Conservation (phyloP, 2,797 vertebrate species). For the Anguilla obscura region DNA sequence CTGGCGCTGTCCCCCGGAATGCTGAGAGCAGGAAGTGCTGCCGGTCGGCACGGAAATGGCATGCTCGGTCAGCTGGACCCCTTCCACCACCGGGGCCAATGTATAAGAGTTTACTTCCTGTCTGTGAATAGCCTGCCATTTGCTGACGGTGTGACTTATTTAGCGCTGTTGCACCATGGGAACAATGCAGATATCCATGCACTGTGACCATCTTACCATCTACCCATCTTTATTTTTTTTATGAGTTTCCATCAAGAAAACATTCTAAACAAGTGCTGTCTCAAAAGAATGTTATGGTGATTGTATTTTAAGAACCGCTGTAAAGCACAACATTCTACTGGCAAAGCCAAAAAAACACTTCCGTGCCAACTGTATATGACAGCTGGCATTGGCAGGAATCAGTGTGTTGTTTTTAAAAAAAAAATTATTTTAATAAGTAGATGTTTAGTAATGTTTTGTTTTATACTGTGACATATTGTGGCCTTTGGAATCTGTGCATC, state of each 20-base stretch:
- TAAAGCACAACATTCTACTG: not conserved
- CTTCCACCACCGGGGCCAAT: not conserved
- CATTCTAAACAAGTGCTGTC: not conserved
- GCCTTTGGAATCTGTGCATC: no score
- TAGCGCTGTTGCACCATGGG: not conserved
- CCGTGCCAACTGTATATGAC: not conserved
- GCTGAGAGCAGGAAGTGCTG: conserved; percentile 20
- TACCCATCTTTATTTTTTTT: not conserved
- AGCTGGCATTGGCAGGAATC: not conserved
- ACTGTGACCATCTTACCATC: not conserved
- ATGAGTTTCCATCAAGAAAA: not conserved
- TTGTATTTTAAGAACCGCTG: not conserved
- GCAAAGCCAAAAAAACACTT: not conserved
- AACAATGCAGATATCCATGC: not conserved
- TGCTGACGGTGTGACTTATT: not conserved
- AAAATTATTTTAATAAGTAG: no score
- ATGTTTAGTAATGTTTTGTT: no score
- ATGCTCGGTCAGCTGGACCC: not conserved
- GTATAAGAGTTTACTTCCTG: conserved; percentile 21
- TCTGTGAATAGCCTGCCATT: not conserved
- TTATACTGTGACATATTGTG: no score
- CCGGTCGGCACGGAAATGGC: conserved; percentile 10
- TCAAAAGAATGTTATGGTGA: no score
- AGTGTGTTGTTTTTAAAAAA: not conserved
- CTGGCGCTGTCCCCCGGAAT: not conserved